phyloP scores from a whole-genome alignment of 23 tunicate species.

The Diplosoma virens region DNA sequence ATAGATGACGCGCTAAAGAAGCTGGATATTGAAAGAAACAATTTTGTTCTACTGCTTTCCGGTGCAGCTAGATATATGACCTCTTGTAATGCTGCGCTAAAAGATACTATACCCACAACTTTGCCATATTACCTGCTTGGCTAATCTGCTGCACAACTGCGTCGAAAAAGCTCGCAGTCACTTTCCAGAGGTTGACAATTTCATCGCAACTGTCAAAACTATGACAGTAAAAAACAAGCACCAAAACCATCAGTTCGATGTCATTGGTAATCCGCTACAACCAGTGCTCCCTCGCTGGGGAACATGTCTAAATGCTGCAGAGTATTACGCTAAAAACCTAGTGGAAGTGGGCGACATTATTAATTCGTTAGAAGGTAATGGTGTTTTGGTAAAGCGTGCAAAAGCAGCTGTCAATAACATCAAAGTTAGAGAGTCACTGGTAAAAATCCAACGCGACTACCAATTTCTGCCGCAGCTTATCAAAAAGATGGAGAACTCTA shows the following conservation, averaged over 20 bases:
- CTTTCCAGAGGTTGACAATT: slow-evolving; percentile 45
- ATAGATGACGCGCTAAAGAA: slow-evolving; percentile 33
- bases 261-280: slow-evolving; percentile 45
- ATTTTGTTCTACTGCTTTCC: slow-evolving; percentile 33
- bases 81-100: slow-evolving; percentile 40
- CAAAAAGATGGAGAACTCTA: too few species aligned
- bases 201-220: slow-evolving; percentile 56
- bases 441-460: slow-evolving; percentile 53
- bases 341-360: slow-evolving; percentile 36
- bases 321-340: slow-evolving; percentile 41
- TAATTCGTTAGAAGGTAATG: slow-evolving; percentile 43
- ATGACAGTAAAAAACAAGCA: slow-evolving; percentile 51
- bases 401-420: slow-evolving; percentile 28
- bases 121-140: slow-evolving; percentile 57
- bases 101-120: slow-evolving; percentile 40
- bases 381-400: slow-evolving; percentile 47
- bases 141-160: slow-evolving; percentile 44
- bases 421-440: slow-evolving; percentile 42
- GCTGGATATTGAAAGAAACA: slow-evolving; percentile 30
- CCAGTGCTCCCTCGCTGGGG: slow-evolving; percentile 54
- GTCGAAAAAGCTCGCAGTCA: slow-evolving; percentile 47
- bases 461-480: slow-evolving; percentile 56
- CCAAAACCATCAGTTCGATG: slow-evolving; percentile 10
- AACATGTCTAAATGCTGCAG: slow-evolving; percentile 43
- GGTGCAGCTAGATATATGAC: slow-evolving; percentile 39